These are phyloP conservation scores for Ectobius pallidus DNA, from an alignment of 2,888 invertebrate genomes.

Conservation along the genomic window DNA sequence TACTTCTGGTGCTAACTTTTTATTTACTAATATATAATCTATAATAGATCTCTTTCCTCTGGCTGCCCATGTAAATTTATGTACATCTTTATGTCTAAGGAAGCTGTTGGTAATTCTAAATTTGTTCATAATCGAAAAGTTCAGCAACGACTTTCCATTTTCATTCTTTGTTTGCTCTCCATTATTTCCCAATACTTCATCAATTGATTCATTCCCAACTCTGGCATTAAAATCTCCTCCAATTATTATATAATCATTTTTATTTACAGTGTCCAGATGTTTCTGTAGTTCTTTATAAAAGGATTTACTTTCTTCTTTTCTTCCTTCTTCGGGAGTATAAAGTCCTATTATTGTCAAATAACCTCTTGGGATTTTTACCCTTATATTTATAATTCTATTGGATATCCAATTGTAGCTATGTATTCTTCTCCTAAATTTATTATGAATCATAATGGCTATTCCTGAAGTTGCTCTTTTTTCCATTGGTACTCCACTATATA, in stretches of 20 bases:
- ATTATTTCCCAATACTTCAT: too few species aligned
- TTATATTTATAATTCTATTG: background rate
- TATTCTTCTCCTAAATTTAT: too few species aligned
- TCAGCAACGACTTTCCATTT: background rate
- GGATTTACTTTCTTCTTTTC: too few species aligned
- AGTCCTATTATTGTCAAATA: background rate
- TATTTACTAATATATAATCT: too few species aligned
- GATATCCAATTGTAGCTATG: background rate
- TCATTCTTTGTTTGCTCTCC: too few species aligned
- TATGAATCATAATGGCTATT: background rate
- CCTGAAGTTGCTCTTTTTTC: background rate
- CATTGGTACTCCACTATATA: background rate
- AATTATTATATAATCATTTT: too few species aligned
- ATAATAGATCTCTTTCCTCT: background rate
- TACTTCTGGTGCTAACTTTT: background rate
- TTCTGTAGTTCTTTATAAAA: too few species aligned
- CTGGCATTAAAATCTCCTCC: too few species aligned
- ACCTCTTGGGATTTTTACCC: background rate
- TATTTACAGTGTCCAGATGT: too few species aligned
- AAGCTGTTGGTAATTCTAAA: too few species aligned
- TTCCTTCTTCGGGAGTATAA: background rate
- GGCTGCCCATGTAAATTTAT: background rate
- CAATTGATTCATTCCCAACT: too few species aligned
- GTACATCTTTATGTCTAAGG: too few species aligned
- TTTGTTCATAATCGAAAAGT: background rate